Evolutionary conservation across 1,140 invertebrate genomes (phyloP).

Genomic region (Hycleus cichorii): DNA sequence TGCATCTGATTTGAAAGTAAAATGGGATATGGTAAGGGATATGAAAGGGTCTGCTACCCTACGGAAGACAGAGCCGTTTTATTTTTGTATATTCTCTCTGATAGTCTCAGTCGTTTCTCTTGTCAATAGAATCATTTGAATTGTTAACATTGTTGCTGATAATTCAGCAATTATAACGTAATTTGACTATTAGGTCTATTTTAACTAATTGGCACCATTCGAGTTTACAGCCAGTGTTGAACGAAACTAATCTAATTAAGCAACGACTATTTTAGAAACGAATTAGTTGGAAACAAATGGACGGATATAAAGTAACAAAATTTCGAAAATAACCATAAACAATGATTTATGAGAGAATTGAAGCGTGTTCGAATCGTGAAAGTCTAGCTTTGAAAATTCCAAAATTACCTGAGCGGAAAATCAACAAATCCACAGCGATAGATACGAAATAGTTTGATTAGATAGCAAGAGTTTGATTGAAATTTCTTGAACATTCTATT

Average conservation of each 20-base stretch:
- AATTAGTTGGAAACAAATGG: too few species aligned
- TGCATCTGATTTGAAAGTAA: too few species aligned
- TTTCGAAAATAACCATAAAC: too few species aligned
- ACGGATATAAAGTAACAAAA: too few species aligned
- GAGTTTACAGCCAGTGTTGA: too few species aligned
- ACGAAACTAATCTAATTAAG: too few species aligned
- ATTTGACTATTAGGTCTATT: too few species aligned
- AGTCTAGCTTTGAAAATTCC: background rate
- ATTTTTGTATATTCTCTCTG: conserved; percentile 13
- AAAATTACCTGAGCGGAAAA: background rate
- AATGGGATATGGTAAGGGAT: background rate
- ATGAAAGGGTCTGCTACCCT: conserved; percentile 22
- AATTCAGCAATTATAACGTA: too few species aligned
- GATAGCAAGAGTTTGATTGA: background rate
- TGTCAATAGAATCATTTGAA: background rate
- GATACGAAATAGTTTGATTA: background rate
- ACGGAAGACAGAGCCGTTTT: conserved; percentile 23
- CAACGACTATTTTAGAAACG: too few species aligned
- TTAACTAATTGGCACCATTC: too few species aligned
- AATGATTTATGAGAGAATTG: too few species aligned
- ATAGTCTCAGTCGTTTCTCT: conserved; percentile 12
- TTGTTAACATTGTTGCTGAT: too few species aligned
- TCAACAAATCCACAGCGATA: background rate
- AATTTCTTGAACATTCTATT: background rate
- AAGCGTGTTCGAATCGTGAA: background rate